Percentiles rank a stretch among this genome's conserved stretches.
phyloP scores from a whole-genome alignment of 2,113 vertebrate genomes.

The Hippocampus abdominalis region DNA sequence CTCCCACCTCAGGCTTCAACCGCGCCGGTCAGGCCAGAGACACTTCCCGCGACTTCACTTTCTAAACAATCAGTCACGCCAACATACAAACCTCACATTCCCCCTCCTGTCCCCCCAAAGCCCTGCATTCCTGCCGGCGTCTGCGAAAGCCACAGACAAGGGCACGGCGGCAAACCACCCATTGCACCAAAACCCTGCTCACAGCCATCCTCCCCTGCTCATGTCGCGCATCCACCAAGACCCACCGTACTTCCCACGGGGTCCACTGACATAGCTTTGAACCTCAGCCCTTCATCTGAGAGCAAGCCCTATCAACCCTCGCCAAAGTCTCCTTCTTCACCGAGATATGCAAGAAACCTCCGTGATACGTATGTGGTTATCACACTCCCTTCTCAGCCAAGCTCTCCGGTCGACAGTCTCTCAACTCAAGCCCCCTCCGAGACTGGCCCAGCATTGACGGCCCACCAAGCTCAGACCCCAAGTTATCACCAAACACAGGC shows the following conservation, averaged over 20 bases:
- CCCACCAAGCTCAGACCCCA: constrained; percentile 64
- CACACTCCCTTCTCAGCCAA: constrained; percentile 94
- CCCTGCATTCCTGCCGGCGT: constrained; percentile 84
- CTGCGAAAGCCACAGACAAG: constrained; percentile 79
- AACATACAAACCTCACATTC: constrained; percentile 75
- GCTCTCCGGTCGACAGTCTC: constrained; percentile 86
- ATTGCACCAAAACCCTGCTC: constrained; percentile 86
- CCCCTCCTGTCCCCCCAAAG: constrained; percentile 93
- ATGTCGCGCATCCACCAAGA: constrained; percentile 71
- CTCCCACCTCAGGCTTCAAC: constrained; percentile 69
- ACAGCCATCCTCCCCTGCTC: constrained; percentile 73
- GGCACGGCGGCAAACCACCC: constrained; percentile 82
- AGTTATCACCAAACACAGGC: constrained; percentile 51
- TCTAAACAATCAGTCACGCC: constrained; percentile 67
- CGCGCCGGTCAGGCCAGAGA: constrained; percentile 42
- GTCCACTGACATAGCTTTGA: constrained; percentile 77
- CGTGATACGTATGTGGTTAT: constrained; percentile 96
- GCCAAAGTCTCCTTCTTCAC: constrained; percentile 86
- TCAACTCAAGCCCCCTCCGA: constrained; percentile 79
- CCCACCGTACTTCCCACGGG: constrained; percentile 72
- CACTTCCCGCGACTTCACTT: constrained; percentile 56
- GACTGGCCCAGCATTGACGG: constrained; percentile 73
- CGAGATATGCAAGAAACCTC: constrained; percentile 82
- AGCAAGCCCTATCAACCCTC: constrained; percentile 76
- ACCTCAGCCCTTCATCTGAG: constrained; percentile 83